phyloP scores from a whole-genome alignment of 1,140 invertebrate genomes.

The Papilio helenus region DNA sequence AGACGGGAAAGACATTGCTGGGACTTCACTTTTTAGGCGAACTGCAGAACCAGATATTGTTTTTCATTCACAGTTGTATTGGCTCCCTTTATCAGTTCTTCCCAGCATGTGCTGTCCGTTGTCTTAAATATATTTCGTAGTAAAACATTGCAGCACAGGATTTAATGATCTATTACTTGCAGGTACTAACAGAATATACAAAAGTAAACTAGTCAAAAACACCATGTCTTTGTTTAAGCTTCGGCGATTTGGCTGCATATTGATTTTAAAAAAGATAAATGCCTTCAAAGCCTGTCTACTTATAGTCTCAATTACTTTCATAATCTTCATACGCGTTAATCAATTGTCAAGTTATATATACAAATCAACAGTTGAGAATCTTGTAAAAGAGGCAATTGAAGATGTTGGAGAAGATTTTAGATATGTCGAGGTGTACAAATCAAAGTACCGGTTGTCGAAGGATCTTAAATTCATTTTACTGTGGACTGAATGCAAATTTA shows the following conservation, averaged over 20 bases:
- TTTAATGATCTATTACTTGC: not conserved
- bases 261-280: constrained; percentile 49
- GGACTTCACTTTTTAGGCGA: too few species aligned
- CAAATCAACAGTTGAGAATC: constrained; percentile 44
- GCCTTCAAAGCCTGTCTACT: constrained; percentile 52
- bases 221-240: constrained; percentile 3
- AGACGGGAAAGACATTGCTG: too few species aligned
- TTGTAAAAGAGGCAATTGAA: constrained; percentile 59
- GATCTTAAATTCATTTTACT: constrained; percentile 63
- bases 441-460: constrained; percentile 52
- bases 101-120: too few species aligned
- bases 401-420: constrained; percentile 59
- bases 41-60: too few species aligned
- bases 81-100: too few species aligned
- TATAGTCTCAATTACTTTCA: constrained; percentile 54
- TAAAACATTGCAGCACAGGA: too few species aligned
- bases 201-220: not conserved
- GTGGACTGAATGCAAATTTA: constrained; percentile 65
- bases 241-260: constrained; percentile 37
- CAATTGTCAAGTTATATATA: constrained; percentile 43
- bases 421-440: constrained; percentile 62
- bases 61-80: too few species aligned
- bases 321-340: constrained; percentile 56
- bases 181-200: not conserved
- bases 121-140: too few species aligned